Base-by-base conservation (phyloP, 2,113 vertebrate species). In the Perca flavescens region DNA sequence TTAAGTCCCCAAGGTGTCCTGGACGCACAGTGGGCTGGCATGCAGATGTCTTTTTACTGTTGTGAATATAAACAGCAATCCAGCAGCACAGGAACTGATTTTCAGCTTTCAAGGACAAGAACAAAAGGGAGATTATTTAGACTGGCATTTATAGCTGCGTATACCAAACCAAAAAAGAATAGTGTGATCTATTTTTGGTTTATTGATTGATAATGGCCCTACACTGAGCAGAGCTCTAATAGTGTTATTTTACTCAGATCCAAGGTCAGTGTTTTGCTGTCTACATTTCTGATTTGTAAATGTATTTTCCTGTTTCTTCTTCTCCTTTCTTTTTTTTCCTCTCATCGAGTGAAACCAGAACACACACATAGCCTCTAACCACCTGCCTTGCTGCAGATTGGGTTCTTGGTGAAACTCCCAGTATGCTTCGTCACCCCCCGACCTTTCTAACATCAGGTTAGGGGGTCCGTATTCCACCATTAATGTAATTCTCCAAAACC, bases 21-120 rank as follows among this genome's bases (percentile, higher is more conserved):
- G 28, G 56, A 25, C 40, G 47, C 47, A 17, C 56, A 47, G 56
- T 69, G 64, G 11, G 5, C 70, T 14, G 19, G 4, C 17, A 3
- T 8, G 22, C 7, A 0, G 5, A 60, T 40, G 13, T 74, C 54
- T 28, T 11, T 6, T 56, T 13, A 58, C 28, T 25, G 22, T 9
- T 58, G 1, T 9, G 3, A 87, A 60, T 50, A 31, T 1, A 40
- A 74, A 61, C n/a, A 46, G 19, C 0, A 0, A 19, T 58, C 34
- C 25, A 49, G 50, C 68, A 84, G 74, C 46, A 28, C 3, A 47
- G 14, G 0, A n/a, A 11, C 31, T 43, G 1, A 28, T 57, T 63
- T 74, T 43, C 10, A 19, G 14, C 16, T 47, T 69, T 61, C 13
- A 74, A 62, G 28, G 47, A 80, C 63, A 25, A 53, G 43, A 60